These are phyloP conservation scores for Dendrolimus pini DNA, from an alignment of 2,888 invertebrate species.

Conservation along the genomic window DNA sequence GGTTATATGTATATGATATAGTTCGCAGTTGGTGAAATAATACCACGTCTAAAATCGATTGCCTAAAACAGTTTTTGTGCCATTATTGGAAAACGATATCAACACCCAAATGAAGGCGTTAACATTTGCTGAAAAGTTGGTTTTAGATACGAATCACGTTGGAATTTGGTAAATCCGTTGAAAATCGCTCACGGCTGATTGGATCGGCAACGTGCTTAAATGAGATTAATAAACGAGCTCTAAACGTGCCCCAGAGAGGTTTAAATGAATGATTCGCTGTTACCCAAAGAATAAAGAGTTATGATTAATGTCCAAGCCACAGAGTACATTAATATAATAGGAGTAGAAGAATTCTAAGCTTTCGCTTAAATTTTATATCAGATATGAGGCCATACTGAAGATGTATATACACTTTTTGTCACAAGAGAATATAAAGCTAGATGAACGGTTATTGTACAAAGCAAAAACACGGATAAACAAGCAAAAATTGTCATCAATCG, in stretches of 20 bases:
- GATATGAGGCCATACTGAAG: no score
- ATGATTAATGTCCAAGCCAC: no score
- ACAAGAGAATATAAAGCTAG: no score
- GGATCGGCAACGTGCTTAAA: constrained; percentile 40
- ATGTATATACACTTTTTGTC: no score
- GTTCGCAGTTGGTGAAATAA: not conserved
- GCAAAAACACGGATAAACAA: no score
- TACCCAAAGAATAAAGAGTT: not conserved
- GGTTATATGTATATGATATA: no score
- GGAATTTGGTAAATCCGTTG: constrained; percentile 26
- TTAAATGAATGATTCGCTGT: not conserved
- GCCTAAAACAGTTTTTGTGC: constrained; percentile 3
- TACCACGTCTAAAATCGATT: not conserved
- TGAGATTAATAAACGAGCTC: constrained; percentile 41
- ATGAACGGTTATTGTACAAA: no score
- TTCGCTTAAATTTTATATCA: no score
- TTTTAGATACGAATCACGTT: constrained; percentile 17
- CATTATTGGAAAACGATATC: constrained; percentile 29
- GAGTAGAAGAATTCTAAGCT: no score
- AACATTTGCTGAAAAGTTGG: constrained; percentile 25
- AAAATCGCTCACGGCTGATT: constrained; percentile 34
- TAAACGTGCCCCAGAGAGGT: constrained; percentile 7
- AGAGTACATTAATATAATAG: no score
- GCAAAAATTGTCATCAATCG: no score
- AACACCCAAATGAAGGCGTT: constrained; percentile 22